Conservation (phyloP, 2,797 vertebrate species). For the Lophotriccus pileatus region DNA sequence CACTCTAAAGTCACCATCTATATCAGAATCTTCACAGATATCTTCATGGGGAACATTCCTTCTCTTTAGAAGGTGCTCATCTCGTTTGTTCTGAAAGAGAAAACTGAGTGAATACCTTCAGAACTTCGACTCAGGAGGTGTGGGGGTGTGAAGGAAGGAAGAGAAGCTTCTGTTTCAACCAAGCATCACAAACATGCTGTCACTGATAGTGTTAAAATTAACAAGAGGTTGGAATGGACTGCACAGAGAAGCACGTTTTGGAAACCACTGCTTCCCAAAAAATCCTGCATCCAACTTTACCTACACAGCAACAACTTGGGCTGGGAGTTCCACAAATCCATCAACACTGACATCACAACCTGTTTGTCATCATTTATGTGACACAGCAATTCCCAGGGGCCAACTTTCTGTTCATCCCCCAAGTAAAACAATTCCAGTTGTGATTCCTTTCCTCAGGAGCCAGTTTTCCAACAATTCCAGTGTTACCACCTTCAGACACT, state of each 20-base stretch:
- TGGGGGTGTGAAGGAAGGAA: background rate
- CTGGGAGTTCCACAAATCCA: background rate
- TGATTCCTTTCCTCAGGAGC: background rate
- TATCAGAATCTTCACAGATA: conserved; percentile 94
- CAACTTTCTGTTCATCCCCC: background rate
- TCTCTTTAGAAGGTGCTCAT: conserved; percentile 97
- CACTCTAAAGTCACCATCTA: conserved; percentile 94
- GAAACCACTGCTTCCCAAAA: background rate
- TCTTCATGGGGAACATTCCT: conserved; percentile 97
- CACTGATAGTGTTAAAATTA: background rate
- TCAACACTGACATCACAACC: background rate
- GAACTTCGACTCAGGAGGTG: fast-evolving
- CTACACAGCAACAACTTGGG: background rate
- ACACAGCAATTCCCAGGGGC: background rate
- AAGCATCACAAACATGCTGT: background rate
- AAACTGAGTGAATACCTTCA: background rate
- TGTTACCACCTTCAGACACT: background rate
- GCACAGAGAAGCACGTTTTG: background rate
- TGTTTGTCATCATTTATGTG: background rate
- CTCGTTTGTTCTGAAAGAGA: conserved; percentile 90
- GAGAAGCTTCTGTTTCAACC: background rate
- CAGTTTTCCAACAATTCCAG: background rate
- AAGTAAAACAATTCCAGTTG: background rate
- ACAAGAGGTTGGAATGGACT: background rate
- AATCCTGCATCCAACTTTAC: background rate